Evolutionary conservation across 2,113 vertebrate species (phyloP), one percentile per base, ranked within the genome.

Genomic region (Myotis lucifugus): DNA sequence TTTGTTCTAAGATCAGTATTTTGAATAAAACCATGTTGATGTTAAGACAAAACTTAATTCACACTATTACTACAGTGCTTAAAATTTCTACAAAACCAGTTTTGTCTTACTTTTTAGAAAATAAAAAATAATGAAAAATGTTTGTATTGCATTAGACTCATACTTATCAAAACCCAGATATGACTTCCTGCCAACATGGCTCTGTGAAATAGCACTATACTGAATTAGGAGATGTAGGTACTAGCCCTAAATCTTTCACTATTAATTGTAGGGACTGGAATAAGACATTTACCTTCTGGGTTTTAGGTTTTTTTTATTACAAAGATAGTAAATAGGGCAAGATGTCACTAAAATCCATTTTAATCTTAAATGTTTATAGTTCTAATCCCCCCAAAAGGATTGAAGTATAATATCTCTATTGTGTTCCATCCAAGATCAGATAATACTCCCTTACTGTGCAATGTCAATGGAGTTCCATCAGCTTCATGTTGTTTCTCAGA

Each of bases 11-110:
- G 89, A 87, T 72, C 19, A 78, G 17, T 64, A 21, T 94, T 96
- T 94, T n/a, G 92, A 90, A 87, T 77, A 88, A 96, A 78, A 70
- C 8, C 9, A 85, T 48, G n/a, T 72, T 87, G 90, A 95, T 85
- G 21, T 1, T 85, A 94, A 88, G 56, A 88, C 40, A 88, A 92
- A 79, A 72, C 29, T 46, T 94, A 92, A 88, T 67, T 52, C 12
- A 72, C 17, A 5, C 23, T 52, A 32, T 25, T 52, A 48, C 29
- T 77, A 37, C 34, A 83, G 19, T 72, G 17, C 34, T 92, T n/a
- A 86, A 85, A 64, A 90, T 92, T 85, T 92, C 54, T 70, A 69
- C 14, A 92, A 52, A 92, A 32, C 15, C 56, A 82, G 6, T 40
- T 93, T 64, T 66, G 27, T 70, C 2, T 94, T 73, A 64, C 32